Percentiles rank a stretch among this genome's conserved stretches.
These are phyloP conservation scores for Petrophora chlorosata DNA, from an alignment of 2,888 invertebrate genomes.

Conservation along the genomic window DNA sequence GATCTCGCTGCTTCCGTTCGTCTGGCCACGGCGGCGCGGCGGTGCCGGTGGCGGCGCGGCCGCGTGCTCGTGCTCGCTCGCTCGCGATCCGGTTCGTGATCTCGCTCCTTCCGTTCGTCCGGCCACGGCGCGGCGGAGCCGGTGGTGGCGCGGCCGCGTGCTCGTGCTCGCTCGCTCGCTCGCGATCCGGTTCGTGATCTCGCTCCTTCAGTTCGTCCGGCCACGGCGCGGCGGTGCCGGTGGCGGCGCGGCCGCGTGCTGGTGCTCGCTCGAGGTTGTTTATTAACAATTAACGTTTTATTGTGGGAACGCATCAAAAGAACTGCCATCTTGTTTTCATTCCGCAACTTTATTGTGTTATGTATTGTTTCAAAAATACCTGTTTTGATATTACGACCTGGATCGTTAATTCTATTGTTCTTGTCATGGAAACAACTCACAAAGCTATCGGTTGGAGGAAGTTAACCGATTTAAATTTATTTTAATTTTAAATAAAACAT, in stretches of 20 bases:
- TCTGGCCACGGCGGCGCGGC: constrained; percentile 1
- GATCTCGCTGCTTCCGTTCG: constrained; percentile 1
- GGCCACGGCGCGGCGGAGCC: too few relatives aligned
- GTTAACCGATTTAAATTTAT: not conserved
- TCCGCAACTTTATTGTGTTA: constrained; percentile 12
- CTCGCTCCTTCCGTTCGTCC: not conserved
- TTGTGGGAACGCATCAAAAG: constrained; percentile 37
- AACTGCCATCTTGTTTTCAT: constrained; percentile 21
- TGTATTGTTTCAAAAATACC: constrained; percentile 2
- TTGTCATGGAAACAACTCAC: constrained; percentile 11
- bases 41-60: constrained; percentile 1
- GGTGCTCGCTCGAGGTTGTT: constrained; percentile 12
- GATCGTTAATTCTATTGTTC: constrained; percentile 12
- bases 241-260: not conserved
- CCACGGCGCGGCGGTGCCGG: constrained; percentile 6
- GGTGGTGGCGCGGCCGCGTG: not conserved
- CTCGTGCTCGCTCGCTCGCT: not conserved
- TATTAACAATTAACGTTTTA: constrained; percentile 32
- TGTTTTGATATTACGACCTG: constrained; percentile 12
- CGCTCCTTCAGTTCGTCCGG: not conserved
- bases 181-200: constrained; percentile 7
- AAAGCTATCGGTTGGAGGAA: constrained; percentile 11
- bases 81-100: constrained; percentile 5
- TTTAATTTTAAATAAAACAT: too few relatives aligned
- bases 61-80: constrained; percentile 12